Percentiles rank a stretch among this genome's conserved stretches.
These are phyloP conservation scores for Manis crassicaudata DNA, from an alignment of 2,797 vertebrate genomes.

Conservation along the genomic window DNA sequence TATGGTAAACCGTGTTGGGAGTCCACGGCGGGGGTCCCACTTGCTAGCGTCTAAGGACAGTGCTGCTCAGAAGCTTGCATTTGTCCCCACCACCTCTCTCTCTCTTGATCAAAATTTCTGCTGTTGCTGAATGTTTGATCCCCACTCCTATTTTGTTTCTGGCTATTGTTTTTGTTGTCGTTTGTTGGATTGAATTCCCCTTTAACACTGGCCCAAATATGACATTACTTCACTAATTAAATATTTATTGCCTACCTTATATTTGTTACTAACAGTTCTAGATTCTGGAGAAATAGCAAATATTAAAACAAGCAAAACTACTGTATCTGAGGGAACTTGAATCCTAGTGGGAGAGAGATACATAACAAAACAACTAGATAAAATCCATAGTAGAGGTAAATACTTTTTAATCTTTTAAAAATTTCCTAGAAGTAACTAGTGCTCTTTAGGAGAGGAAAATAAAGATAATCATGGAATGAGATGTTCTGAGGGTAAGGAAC, in stretches of 20 bases:
- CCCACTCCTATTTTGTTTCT: background rate
- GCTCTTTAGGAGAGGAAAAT: background rate
- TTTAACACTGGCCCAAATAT: background rate
- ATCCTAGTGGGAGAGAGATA: background rate
- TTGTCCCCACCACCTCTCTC: background rate
- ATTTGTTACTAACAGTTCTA: background rate
- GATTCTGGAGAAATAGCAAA: background rate
- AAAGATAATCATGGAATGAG: background rate
- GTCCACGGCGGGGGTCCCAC: background rate
- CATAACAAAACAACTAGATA: background rate
- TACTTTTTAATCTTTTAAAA: too few relatives aligned
- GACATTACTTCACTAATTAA: background rate
- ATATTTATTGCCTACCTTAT: background rate
- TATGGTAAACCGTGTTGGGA: background rate
- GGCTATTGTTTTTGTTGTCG: background rate
- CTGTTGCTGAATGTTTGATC: background rate
- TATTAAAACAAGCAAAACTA: background rate
- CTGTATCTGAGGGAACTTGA: background rate
- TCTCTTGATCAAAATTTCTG: background rate
- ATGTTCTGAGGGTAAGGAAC: background rate
- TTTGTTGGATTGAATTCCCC: background rate
- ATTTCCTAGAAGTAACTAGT: background rate
- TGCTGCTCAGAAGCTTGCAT: background rate
- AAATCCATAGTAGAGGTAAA: background rate
- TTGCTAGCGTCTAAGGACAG: background rate